phyloP scores from a whole-genome alignment of 2,888 invertebrate genomes.

The Pterostichus niger region DNA sequence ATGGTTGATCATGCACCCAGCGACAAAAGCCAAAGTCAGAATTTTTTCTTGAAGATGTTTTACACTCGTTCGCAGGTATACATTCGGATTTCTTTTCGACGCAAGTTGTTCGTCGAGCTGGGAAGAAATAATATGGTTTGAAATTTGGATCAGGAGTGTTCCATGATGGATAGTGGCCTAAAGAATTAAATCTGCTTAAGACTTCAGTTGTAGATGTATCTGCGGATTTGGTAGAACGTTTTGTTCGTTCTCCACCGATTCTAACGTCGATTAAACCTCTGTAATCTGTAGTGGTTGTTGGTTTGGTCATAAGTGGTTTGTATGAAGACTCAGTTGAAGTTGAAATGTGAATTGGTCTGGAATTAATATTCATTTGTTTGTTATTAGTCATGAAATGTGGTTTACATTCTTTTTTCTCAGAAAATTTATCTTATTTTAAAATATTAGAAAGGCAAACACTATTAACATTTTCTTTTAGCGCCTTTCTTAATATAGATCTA shows the following conservation, averaged over 20 bases:
- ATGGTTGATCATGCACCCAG: constrained; percentile 38
- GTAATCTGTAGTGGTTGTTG: constrained; percentile 41
- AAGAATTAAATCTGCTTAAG: constrained; percentile 20
- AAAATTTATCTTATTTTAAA: constrained; percentile 10
- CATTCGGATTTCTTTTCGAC: constrained; percentile 57
- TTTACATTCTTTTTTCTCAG: constrained; percentile 2
- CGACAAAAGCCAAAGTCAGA: constrained; percentile 36
- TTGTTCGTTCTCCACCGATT: constrained; percentile 36
- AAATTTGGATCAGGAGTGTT: constrained; percentile 49
- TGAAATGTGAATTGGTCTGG: constrained; percentile 11
- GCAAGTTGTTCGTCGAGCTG: constrained; percentile 14
- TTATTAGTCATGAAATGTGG: neutral
- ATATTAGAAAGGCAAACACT: neutral
- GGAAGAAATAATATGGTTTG: constrained; percentile 17
- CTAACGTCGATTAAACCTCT: constrained; percentile 55
- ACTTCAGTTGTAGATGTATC: constrained; percentile 48
- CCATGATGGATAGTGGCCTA: constrained; percentile 43
- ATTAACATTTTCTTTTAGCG: neutral
- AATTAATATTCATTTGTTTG: neutral
- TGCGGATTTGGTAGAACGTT: constrained; percentile 46
- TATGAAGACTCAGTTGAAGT: constrained; percentile 7
- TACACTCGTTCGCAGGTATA: constrained; percentile 41
- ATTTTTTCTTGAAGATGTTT: constrained; percentile 28
- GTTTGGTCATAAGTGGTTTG: constrained; percentile 8
- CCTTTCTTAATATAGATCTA: neutral